phyloP scores from a whole-genome alignment of 2,113 vertebrate genomes.

The Orientallactaga bullata region DNA sequence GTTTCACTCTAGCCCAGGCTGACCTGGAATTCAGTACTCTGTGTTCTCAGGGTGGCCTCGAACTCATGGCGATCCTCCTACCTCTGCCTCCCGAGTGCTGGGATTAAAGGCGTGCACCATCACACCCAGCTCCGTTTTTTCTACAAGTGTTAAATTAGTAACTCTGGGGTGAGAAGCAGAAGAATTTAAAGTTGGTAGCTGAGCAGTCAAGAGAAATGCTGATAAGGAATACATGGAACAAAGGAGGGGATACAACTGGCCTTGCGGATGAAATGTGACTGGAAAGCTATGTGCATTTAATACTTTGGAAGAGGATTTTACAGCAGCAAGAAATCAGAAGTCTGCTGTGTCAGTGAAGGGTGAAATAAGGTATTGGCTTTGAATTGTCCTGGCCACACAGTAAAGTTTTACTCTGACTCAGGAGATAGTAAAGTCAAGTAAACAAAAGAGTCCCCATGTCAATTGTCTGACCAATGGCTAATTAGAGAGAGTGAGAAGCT shows the following conservation, averaged over 20 bases:
- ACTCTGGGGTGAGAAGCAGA: background rate
- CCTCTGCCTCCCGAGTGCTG: no score
- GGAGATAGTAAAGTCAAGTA: conserved; percentile 52
- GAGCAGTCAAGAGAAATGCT: background rate
- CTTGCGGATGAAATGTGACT: background rate
- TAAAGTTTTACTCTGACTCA: conserved; percentile 38
- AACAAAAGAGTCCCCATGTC: conserved; percentile 13
- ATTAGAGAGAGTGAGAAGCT: conserved; percentile 4
- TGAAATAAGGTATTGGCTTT: background rate
- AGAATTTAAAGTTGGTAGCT: background rate
- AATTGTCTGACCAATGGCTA: conserved; percentile 12
- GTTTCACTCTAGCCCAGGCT: no score
- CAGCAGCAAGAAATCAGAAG: background rate
- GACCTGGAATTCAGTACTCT: no score
- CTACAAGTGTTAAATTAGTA: background rate
- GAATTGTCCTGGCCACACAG: background rate
- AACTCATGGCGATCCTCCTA: no score
- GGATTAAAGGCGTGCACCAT: no score
- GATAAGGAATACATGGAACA: background rate
- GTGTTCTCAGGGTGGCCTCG: no score
- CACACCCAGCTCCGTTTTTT: no score
- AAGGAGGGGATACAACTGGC: no score
- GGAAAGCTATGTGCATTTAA: background rate
- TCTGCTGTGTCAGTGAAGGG: background rate
- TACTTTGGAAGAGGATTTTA: conserved; percentile 9